Base-by-base conservation (phyloP, 2,797 vertebrate genomes). In the Synaphobranchus kaupii region DNA sequence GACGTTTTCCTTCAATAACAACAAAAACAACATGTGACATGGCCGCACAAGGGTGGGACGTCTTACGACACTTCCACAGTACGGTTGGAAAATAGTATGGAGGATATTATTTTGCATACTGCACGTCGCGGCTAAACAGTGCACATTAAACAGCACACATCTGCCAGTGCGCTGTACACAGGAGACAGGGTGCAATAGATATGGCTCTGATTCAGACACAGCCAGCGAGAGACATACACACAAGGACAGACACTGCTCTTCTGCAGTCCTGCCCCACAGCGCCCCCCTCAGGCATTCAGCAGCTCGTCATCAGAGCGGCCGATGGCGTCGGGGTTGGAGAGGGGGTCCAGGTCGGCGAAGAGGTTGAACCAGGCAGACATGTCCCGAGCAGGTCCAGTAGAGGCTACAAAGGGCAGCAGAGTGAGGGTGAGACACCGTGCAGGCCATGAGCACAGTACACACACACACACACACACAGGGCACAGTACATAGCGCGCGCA, bases 351-450 rank as follows among this genome's bases (percentile, higher is more conserved):
- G 92, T 97, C 96, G 83, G 96, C 96, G 83, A 96, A 97, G 83
- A 96, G 95, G 91, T 91, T 96, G 92, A 98, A 96, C 97, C 94
- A 93, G 44, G 95, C 94, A 13, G 96, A 96, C 96, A 96, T 95
- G 93, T 96, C 96, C 91, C 96, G 93, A 84, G 92, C 94, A 44
- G 85, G 93, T 83, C 91, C 90, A 85, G 88, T 91, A 89, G 93
- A 83, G 85, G 91, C 87, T 93, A 86, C 86, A 92, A 89, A 89
- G 84, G 87, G 4, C 80, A 28, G 34, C 8, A 73, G 12, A 86
- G 3, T 68, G 2, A 84, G 50, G 34, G 7, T 84, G 22, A 84
- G 56, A 25, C 5, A 39, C 76, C 3, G 20, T 10, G 66, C 13
- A 47, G 39, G 7, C 17, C 4, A 84, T 0, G 8, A 39, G 54